Percentiles rank a stretch among this genome's conserved stretches.
These are phyloP conservation scores for Dendronephthya gigantea DNA, from an alignment of 64 coral and sea anemone genomes.

Conservation along the genomic window DNA sequence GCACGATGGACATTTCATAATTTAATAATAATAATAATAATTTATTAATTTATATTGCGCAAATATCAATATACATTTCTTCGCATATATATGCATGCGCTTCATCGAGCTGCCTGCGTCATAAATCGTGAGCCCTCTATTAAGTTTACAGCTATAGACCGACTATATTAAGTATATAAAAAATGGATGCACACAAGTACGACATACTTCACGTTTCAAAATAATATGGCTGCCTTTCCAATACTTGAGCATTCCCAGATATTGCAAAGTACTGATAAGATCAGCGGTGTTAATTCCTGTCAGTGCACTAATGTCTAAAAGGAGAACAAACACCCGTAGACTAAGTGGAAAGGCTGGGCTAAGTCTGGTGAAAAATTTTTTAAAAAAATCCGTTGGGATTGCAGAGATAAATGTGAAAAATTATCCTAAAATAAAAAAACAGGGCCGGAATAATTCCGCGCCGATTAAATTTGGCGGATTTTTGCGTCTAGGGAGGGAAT, in stretches of 20 bases:
- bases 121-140: not conserved
- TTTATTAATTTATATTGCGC: not conserved
- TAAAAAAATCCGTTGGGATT: too few species aligned
- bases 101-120: not conserved
- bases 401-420: too few species aligned
- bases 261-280: constrained; percentile 82
- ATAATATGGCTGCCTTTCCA: constrained; percentile 99
- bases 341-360: too few species aligned
- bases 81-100: too few species aligned
- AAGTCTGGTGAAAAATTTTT: too few species aligned
- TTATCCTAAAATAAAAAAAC: too few species aligned
- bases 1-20: too few species aligned
- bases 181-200: not conserved
- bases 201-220: constrained; percentile 53
- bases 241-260: constrained; percentile 90
- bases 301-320: constrained; percentile 74
- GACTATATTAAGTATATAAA: not conserved
- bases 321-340: not conserved
- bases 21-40: not conserved
- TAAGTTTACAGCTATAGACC: too few species aligned
- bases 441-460: too few species aligned
- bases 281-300: constrained; percentile 83
- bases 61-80: too few species aligned
- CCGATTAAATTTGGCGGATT: too few species aligned
- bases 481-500: too few species aligned